Base-by-base conservation (phyloP, 2,113 vertebrate genomes). In the Scartelaos histophorus region DNA sequence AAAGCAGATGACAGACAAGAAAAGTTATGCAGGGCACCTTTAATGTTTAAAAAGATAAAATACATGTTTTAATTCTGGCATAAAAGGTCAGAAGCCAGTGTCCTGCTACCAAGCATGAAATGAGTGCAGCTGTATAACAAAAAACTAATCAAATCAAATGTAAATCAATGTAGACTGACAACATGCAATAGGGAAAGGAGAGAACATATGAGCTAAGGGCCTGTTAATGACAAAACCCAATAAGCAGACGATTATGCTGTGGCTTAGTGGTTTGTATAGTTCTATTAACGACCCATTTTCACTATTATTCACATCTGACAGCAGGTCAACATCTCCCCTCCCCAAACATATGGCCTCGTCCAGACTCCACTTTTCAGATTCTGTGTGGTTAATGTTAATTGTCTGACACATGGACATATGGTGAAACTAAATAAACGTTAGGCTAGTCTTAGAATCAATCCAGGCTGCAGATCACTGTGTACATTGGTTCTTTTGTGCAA, bases 291-390 rank as follows among this genome's bases (percentile, higher is more conserved):
- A 83, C 83, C 71, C 68, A 86, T 78, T 84, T 82, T 75, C 35
- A 69, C 13, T 60, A 45, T 75, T 73, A 53, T 79, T 61, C 71
- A 73, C 78, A 74, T 80, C 75, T 68, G 76, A 87, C 79, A 80
- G 29, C 57, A 64, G 35, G 61, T 7, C 51, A 69, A 66, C 13
- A 54, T 15, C 25, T 54, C 60, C 51, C 56, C 61, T 43, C 0
- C 34, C 66, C 21, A 74, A 43, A 62, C 84, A 88, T 84, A 89
- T 87, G 82, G 78, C 66, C n/a, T 79, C 66, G 74, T 49, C 60
- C 61, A 72, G 75, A 60, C 38, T 47, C 43, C 24, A 4, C 71
- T 80, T 84, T 82, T 85, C 16, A 69, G 73, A 53, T 70, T 81
- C 34, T 72, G 72, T 72, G 81, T 19, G 0, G 1, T 68, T 85